Evolutionary conservation across 2,888 invertebrate species (phyloP).

Genomic region (Plutella xylostella): DNA sequence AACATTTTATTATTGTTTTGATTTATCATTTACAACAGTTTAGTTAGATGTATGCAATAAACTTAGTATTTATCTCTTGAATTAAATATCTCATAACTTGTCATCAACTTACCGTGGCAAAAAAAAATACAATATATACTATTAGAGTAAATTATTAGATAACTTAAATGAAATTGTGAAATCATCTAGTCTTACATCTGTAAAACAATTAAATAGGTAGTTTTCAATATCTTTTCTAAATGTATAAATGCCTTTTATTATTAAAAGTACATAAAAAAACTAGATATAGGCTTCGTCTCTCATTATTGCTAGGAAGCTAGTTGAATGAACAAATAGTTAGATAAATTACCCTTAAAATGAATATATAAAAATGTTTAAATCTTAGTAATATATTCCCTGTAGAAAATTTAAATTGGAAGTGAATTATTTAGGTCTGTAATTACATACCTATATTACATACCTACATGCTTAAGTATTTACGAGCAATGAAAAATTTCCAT

Average conservation of each 20-base stretch:
- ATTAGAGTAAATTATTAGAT: background rate
- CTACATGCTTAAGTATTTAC: no score
- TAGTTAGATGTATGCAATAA: no score
- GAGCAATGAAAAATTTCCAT: no score
- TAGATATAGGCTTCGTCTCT: slow-evolving; percentile 20
- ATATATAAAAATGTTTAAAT: no score
- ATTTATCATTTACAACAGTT: no score
- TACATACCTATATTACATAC: no score
- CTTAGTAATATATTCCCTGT: no score
- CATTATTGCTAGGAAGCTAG: slow-evolving; percentile 25
- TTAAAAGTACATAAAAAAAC: slow-evolving; percentile 15
- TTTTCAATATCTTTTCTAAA: slow-evolving; percentile 1
- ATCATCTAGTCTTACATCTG: slow-evolving; percentile 6
- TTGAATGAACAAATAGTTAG: slow-evolving; percentile 9
- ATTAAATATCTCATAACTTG: background rate
- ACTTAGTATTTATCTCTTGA: no score
- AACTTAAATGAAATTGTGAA: slow-evolving; percentile 2
- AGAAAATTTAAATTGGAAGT: no score
- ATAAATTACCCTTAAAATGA: no score
- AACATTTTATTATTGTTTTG: background rate
- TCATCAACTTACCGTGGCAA: background rate
- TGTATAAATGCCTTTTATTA: slow-evolving; percentile 3
- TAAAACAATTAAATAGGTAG: slow-evolving; percentile 4
- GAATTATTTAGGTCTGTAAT: no score
- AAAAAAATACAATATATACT: background rate